Percentiles rank a stretch among this genome's conserved stretches.
phyloP scores from a whole-genome alignment of 1,140 invertebrate species.

The Drosophila sp. region DNA sequence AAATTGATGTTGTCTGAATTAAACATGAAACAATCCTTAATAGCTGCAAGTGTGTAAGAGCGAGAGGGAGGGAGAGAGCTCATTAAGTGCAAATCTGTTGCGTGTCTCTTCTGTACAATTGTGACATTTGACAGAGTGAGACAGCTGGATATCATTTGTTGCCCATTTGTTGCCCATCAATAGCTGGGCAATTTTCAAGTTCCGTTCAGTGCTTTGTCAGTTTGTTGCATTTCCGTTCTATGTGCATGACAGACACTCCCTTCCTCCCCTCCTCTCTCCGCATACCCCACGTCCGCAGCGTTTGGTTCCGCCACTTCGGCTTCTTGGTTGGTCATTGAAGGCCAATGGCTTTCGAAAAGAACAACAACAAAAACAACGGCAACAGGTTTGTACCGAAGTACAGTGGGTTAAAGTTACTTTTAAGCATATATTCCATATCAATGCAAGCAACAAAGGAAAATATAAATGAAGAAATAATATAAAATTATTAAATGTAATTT shows the following conservation, averaged over 20 bases:
- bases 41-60: neutral
- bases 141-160: conserved; percentile 20
- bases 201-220: conserved; percentile 33
- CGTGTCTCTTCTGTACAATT: neutral
- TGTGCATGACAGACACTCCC: conserved; percentile 51
- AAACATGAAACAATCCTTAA: neutral
- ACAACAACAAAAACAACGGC: conserved; percentile 12
- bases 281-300: conserved; percentile 22
- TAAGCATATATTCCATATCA: too few species aligned
- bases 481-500: too few species aligned
- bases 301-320: conserved; percentile 18
- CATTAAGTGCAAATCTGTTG: conserved; percentile 4
- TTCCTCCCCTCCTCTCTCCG: too few species aligned
- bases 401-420: too few species aligned
- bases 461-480: too few species aligned
- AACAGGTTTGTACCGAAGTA: conserved; percentile 41
- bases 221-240: conserved; percentile 54
- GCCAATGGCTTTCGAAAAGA: conserved; percentile 64
- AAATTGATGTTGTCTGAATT: too few species aligned
- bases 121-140: conserved; percentile 23
- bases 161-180: conserved; percentile 37
- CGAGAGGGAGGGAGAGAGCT: too few species aligned
- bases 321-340: conserved; percentile 59
- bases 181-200: conserved; percentile 51
- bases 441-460: too few species aligned